Evolutionary conservation across 2,113 vertebrate species (phyloP), one percentile per base, ranked within the genome.

Genomic region (Pontoporia blainvillei): DNA sequence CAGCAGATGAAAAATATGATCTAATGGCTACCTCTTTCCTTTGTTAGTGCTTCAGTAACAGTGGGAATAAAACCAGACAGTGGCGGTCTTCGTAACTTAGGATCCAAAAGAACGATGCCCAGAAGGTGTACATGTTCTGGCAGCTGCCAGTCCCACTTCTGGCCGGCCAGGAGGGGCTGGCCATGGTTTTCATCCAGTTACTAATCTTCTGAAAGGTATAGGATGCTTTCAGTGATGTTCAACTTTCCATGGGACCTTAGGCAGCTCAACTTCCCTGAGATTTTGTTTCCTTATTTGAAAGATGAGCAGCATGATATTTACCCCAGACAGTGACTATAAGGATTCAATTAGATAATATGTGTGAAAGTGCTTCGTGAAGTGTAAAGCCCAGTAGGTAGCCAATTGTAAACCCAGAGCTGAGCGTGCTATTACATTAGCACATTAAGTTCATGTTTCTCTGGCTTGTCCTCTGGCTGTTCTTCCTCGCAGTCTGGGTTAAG

Each of bases 371-470:
- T 59, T 73, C 64, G 78, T 79, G 57, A 79, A 49, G 17, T 49
- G 21, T 49, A 29, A 79, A 90, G 46, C 46, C 31, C n/a, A 23
- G 11, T 12, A 76, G 20, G 29, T 67, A 75, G 27, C 34, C 49
- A 7, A 25, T 0, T 6, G 72, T 57, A 39, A n/a, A n/a, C n/a
- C 69, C 20, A 39, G 84, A 52, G 20, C 25, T 1, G 34, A 71
- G 27, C 39, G 29, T 0, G 0, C 4, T 9, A 1, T 91, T 99
- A 99, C 98, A 98, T 99, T 90, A 99, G 94, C 39, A 98, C 98
- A 78, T 98, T 98, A 46, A 99, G 99, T 98, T 99, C 99, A 2
- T 99, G 99, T 98, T 99, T 99, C 67, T 99, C 99, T 82, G 97
- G 98, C 10, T 96, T 21, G 0, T 98, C 99, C 62, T 98, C 98